Evolutionary conservation across 2,888 invertebrate genomes (phyloP).

Genomic region (Erebia epiphron): DNA sequence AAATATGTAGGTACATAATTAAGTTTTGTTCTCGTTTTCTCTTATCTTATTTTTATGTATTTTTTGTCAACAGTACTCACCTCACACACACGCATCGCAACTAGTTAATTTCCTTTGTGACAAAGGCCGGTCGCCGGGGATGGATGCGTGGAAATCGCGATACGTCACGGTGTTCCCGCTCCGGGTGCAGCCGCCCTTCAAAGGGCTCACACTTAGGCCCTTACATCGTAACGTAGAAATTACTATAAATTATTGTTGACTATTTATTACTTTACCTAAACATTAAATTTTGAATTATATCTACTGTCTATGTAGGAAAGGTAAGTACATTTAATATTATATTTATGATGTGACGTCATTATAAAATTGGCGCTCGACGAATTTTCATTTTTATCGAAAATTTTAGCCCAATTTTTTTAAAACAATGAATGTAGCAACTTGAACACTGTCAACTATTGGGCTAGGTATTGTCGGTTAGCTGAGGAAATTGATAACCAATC

Average conservation of each 20-base stretch:
- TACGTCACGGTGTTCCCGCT: conserved; percentile 78
- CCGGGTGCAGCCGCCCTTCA: conserved; percentile 50
- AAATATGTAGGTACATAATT: no score
- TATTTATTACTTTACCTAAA: conserved; percentile 6
- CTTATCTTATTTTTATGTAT: background rate
- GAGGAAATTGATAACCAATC: no score
- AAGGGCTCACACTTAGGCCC: conserved; percentile 33
- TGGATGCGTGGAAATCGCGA: conserved; percentile 82
- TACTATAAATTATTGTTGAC: conserved; percentile 17
- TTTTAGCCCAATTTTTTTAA: no score
- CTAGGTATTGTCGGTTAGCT: no score
- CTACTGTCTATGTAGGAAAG: background rate
- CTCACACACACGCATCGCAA: conserved; percentile 63
- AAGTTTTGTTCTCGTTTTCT: no score
- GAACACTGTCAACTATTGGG: no score
- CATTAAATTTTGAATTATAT: background rate
- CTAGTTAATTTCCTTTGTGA: conserved; percentile 83
- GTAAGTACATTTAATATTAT: no score
- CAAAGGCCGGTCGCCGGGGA: conserved; percentile 78
- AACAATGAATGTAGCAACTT: no score
- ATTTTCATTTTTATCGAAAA: no score
- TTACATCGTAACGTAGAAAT: conserved; percentile 16
- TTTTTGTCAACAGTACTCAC: conserved; percentile 54
- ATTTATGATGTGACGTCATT: no score
- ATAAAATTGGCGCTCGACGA: no score